Evolutionary conservation across 37 sponge, comb jelly and placozoan genomes (phyloP), one percentile per base, ranked within the genome.

Genomic region (Axinella damicornis): DNA sequence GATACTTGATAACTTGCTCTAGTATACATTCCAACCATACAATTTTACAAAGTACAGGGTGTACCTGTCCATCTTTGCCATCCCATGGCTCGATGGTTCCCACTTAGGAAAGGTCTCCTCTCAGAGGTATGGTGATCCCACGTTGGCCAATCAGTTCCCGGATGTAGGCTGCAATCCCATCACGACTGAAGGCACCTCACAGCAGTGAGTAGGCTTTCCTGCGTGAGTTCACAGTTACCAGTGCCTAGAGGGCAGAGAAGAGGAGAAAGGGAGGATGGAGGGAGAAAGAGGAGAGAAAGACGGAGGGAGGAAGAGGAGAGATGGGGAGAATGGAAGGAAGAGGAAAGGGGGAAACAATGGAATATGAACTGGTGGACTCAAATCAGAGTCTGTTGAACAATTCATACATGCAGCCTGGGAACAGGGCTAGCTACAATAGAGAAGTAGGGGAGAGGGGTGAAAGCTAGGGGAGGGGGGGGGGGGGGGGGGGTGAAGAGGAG

Each of bases 61-160:
- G 28, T 55, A 95, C 93, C 93, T 89, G 89, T 53, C 99, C 99
- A 83, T 99, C 99, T 55, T 99, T 96, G 19, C 99, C 99, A 65
- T 99, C 97, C 99, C 99, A 99, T 17, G 94, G 94, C 69, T 97
- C 94, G 2, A 76, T 61, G 13, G 53, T 40, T 11, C 63, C 25
- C 0, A 94, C 53, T 28, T 67, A 34, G 17, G 98, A 93, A 12
- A 97, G 79, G 30, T 79, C 94, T 6, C 90, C 81, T 31, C 66
- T 79, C 30, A 95, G 32, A 21, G 91, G 24, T 20, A 66, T 75
- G 28, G 83, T 92, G 27, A 54, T 35, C 0, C 96, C 92, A 35
- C 94, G 71, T 61, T 86, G 88, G 63, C 77, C 82, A 21, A 82
- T 55, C 12, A 95, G 73, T 22, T 88, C 86, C 28, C 95, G 65